A percentile compares a stretch with the other conserved stretches of the same genome.
Evolutionary conservation across 2,797 vertebrate species (phyloP).

Genomic region (Oceanodroma leucorhoa): DNA sequence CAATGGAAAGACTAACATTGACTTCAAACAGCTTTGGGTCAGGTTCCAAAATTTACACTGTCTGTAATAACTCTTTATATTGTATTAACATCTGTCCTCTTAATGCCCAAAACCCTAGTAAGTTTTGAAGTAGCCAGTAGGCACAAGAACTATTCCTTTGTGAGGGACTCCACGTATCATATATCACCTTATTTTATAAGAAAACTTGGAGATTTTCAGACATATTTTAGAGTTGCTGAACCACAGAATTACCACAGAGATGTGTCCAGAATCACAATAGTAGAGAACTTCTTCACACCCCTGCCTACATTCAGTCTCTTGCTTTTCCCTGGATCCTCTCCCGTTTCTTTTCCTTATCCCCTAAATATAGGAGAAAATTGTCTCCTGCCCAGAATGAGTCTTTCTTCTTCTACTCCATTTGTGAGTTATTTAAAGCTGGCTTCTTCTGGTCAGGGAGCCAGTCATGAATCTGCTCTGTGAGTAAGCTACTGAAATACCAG

Average conservation of each 20-base stretch:
- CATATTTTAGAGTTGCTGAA: neutral
- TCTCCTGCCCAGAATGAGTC: neutral
- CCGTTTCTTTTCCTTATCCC: neutral
- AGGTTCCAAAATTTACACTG: neutral
- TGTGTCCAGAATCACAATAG: neutral
- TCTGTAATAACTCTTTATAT: neutral
- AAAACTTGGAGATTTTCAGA: neutral
- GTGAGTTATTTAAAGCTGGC: neutral
- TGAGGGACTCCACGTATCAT: neutral
- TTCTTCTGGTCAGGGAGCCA: neutral
- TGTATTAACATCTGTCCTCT: neutral
- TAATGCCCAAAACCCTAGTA: neutral
- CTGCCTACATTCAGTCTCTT: neutral
- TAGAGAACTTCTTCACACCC: neutral
- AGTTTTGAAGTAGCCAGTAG: neutral
- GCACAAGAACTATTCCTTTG: neutral
- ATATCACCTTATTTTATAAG: neutral
- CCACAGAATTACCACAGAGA: neutral
- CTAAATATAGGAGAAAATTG: neutral
- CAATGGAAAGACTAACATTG: neutral
- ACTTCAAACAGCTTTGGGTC: neutral
- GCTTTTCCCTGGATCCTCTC: neutral
- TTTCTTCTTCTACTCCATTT: neutral
- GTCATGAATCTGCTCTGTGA: neutral
- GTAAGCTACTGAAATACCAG: neutral